phyloP scores from a whole-genome alignment of 2,888 invertebrate species.

The Sturmia bella region DNA sequence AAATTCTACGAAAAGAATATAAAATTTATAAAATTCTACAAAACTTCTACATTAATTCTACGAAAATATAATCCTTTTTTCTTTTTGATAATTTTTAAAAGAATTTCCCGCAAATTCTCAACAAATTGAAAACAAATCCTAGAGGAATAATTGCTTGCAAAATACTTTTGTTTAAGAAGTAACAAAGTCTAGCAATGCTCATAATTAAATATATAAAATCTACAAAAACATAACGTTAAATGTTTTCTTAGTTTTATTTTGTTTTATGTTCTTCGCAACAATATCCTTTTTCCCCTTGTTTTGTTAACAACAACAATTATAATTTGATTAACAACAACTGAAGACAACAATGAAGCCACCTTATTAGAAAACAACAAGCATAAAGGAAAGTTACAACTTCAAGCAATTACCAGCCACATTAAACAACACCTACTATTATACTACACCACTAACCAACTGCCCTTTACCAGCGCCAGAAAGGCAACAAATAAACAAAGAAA shows the following conservation, averaged over 20 bases:
- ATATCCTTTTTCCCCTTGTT: constrained; percentile 23
- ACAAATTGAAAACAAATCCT: constrained; percentile 6
- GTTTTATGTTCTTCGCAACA: constrained; percentile 40
- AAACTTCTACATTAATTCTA: constrained; percentile 20
- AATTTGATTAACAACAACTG: constrained; percentile 46
- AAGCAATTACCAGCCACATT: constrained; percentile 26
- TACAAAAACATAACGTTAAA: constrained; percentile 67
- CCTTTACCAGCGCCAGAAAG: not conserved
- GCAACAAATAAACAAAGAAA: no score
- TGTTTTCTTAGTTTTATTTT: constrained; percentile 60
- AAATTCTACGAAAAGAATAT: constrained; percentile 2
- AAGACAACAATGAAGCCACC: constrained; percentile 42
- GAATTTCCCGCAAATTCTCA: constrained; percentile 21
- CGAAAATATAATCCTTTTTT: not conserved
- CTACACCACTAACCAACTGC: not conserved
- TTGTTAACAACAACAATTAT: constrained; percentile 53
- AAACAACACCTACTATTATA: no score
- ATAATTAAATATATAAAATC: constrained; percentile 61
- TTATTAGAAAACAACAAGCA: constrained; percentile 26
- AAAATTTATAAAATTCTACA: constrained; percentile 11
- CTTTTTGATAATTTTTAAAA: constrained; percentile 44
- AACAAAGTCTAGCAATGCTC: constrained; percentile 63
- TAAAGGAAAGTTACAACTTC: constrained; percentile 16
- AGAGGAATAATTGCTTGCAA: constrained; percentile 45
- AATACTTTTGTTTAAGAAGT: constrained; percentile 39